A percentile compares a stretch with the other conserved stretches of the same genome.
Evolutionary conservation across 1,140 invertebrate genomes (phyloP).

Genomic region (Bombus cullumanus): DNA sequence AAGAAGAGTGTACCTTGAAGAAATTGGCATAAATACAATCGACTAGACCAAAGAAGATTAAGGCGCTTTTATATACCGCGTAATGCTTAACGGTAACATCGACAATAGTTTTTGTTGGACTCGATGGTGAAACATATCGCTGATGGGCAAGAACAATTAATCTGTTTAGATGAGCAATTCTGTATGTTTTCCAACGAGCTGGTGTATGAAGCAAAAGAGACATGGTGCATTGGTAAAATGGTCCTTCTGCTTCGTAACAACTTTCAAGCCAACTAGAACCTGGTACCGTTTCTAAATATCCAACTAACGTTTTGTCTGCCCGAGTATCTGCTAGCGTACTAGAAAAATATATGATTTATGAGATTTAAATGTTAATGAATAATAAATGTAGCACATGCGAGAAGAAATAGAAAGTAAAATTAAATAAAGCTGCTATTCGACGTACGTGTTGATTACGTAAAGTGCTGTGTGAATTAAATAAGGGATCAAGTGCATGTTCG

Average conservation of each 20-base stretch:
- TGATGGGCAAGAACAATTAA: slow-evolving; percentile 91
- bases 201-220: slow-evolving; percentile 90
- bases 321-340: slow-evolving; percentile 89
- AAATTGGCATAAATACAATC: slow-evolving; percentile 90
- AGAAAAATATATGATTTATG: slow-evolving; percentile 35
- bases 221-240: slow-evolving; percentile 93
- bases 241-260: slow-evolving; percentile 94
- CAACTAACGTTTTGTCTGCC: slow-evolving; percentile 88
- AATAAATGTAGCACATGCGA: neutral
- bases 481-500: slow-evolving; percentile 98
- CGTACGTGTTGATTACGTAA: slow-evolving; percentile 96
- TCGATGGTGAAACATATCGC: slow-evolving; percentile 85
- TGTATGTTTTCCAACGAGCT: slow-evolving; percentile 87
- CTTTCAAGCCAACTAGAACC: slow-evolving; percentile 88
- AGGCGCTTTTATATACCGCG: slow-evolving; percentile 91
- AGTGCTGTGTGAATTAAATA: slow-evolving; percentile 97
- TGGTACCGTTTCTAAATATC: slow-evolving; percentile 86
- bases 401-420: neutral
- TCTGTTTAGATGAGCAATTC: slow-evolving; percentile 89
- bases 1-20: slow-evolving; percentile 85
- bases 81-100: slow-evolving; percentile 88
- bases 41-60: slow-evolving; percentile 93
- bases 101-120: slow-evolving; percentile 82
- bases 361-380: neutral
- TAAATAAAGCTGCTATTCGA: slow-evolving; percentile 56